phyloP scores from a whole-genome alignment of 1,140 invertebrate species.

The Drosophila nannoptera region DNA sequence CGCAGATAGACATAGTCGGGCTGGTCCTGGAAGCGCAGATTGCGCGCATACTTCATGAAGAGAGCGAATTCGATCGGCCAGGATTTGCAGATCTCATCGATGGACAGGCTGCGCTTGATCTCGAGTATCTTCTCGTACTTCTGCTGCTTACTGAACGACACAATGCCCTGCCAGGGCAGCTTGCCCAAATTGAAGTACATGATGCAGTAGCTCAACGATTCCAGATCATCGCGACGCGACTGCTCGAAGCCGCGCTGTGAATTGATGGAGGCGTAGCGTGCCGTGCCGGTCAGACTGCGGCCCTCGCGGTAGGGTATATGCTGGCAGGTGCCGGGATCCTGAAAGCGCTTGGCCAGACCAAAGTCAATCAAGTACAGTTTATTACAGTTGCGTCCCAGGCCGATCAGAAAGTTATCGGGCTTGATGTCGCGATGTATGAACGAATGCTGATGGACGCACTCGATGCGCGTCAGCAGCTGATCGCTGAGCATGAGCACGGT shows the following conservation, averaged over 20 bases:
- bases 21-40: conserved; percentile 96
- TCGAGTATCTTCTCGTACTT: conserved; percentile 99
- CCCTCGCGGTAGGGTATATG: conserved; percentile 99
- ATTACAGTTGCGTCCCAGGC: conserved; percentile 94
- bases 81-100: conserved; percentile 95
- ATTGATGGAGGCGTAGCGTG: conserved; percentile 88
- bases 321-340: conserved; percentile 91
- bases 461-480: conserved; percentile 97
- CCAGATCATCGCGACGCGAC: conserved; percentile 93
- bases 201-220: conserved; percentile 97
- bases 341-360: conserved; percentile 98
- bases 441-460: conserved; percentile 97
- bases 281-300: conserved; percentile 96
- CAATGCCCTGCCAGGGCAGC: conserved; percentile 97
- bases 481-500: conserved; percentile 98
- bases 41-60: conserved; percentile 97
- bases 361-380: conserved; percentile 99
- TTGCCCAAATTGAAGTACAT: conserved; percentile 99
- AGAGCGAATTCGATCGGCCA: conserved; percentile 93
- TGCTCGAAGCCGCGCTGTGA: conserved; percentile 90
- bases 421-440: conserved; percentile 99
- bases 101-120: conserved; percentile 97
- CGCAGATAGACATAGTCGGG: conserved; percentile 97
- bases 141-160: conserved; percentile 97
- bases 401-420: conserved; percentile 99